Evolutionary conservation across 2,113 vertebrate species (phyloP).

Genomic region (pig (Sus scrofa)): T2T-Sscrofa CM000818.6:67645001-67645500

Average conservation of each 20-base stretch:
- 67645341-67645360: too few relatives aligned
- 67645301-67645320: too few relatives aligned
- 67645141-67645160: neutral
- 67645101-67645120: neutral
- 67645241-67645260: too few relatives aligned
- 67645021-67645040: neutral
- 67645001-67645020: neutral
- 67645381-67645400: neutral
- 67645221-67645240: neutral
- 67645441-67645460: neutral
- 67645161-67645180: neutral
- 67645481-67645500: neutral
- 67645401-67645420: neutral
- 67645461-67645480: neutral
- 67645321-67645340: too few relatives aligned
- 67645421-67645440: neutral
- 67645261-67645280: too few relatives aligned
- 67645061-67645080: neutral
- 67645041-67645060: neutral
- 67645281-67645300: too few relatives aligned
- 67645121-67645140: neutral
- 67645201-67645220: neutral
- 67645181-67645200: neutral
- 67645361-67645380: too few relatives aligned
- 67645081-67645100: neutral